A percentile compares a stretch with the other conserved stretches of the same genome.
phyloP scores from a whole-genome alignment of 2,797 vertebrate genomes.

The Hydrolagus colliei region DNA sequence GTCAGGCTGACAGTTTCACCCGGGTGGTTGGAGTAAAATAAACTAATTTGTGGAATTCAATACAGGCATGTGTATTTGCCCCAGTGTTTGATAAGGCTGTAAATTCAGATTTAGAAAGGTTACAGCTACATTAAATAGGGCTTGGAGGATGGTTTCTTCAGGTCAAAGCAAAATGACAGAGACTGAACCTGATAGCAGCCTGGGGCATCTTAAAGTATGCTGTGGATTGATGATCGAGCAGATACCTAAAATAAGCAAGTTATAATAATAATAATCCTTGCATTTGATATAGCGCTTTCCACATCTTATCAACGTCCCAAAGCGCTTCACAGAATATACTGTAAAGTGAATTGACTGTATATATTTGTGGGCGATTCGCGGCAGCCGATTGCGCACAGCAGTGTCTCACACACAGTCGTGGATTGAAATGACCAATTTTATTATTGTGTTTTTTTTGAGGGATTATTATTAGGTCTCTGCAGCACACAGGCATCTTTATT shows the following conservation, averaged over 20 bases:
- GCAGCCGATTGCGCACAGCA: no score
- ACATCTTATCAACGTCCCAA: no score
- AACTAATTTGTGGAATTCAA: background rate
- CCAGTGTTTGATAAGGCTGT: background rate
- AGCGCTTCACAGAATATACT: no score
- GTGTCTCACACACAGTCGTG: no score
- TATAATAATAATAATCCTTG: no score
- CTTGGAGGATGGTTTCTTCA: conserved; percentile 8
- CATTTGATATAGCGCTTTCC: no score
- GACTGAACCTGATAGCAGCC: conserved; percentile 53
- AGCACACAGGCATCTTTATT: background rate
- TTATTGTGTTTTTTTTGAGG: no score
- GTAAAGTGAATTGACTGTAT: no score
- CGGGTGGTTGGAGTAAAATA: background rate
- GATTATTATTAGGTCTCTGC: no score
- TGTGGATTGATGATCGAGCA: conserved; percentile 46
- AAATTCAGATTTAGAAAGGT: conserved; percentile 24
- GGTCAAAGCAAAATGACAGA: conserved; percentile 48
- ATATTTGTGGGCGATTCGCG: no score
- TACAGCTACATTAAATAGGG: conserved; percentile 27
- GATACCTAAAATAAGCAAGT: background rate
- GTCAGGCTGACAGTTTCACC: no score
- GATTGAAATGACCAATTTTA: no score
- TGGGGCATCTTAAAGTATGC: conserved; percentile 51
- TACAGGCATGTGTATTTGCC: background rate